Evolutionary conservation across 2,113 vertebrate genomes (phyloP).

Genomic region (Mastomys natalensis): DNA sequence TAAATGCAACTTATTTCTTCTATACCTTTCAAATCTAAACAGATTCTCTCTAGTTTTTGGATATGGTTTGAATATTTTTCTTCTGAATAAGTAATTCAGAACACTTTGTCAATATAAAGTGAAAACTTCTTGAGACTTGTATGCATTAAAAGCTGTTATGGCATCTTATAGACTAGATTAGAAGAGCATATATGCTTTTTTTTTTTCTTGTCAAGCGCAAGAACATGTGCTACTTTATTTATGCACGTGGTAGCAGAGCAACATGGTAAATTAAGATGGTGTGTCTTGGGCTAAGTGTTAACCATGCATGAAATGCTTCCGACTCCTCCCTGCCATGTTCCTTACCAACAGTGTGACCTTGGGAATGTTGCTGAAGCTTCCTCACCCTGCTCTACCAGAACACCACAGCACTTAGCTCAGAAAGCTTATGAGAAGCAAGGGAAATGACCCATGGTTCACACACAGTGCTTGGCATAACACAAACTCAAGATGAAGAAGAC

Average conservation of each 20-base stretch:
- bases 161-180: background rate
- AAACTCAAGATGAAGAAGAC: background rate
- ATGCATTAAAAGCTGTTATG: background rate
- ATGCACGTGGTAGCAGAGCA: background rate
- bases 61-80: background rate
- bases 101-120: slow-evolving; percentile 14
- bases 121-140: background rate
- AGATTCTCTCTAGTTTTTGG: slow-evolving; percentile 1
- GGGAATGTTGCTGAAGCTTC: background rate
- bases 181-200: background rate
- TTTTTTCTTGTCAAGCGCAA: background rate
- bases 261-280: background rate
- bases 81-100: slow-evolving; percentile 11
- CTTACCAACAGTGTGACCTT: background rate
- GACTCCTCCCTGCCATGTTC: background rate
- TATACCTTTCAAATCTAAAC: background rate
- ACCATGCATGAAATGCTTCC: background rate
- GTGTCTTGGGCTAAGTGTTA: background rate
- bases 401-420: background rate
- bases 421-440: background rate
- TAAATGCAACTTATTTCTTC: slow-evolving; percentile 40
- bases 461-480: background rate
- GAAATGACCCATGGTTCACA: background rate
- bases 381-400: background rate
- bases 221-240: background rate